Conservation (phyloP, 2,888 invertebrate genomes). For the Folsomia manolachei region DNA sequence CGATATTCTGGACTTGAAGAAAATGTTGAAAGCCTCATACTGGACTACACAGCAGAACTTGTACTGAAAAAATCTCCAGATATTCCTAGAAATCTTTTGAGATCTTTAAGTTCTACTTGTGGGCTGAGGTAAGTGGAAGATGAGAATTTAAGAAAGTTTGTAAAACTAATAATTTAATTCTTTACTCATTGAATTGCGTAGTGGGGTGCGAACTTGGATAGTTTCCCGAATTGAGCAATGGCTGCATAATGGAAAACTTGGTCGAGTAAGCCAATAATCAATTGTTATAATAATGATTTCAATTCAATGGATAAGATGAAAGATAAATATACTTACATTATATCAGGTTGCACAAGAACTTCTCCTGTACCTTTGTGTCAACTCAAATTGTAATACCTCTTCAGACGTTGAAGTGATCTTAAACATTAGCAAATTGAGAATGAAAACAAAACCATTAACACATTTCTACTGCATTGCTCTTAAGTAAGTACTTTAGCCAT, state of each 20-base stretch:
- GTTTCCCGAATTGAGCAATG: slow-evolving; percentile 43
- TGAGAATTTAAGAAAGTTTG: too few species aligned
- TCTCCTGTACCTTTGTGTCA: slow-evolving; percentile 83
- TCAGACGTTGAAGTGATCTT: slow-evolving; percentile 76
- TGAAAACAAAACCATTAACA: slow-evolving; percentile 90
- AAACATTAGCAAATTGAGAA: slow-evolving; percentile 79
- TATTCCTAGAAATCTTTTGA: slow-evolving; percentile 42
- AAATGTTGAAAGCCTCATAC: slow-evolving; percentile 33
- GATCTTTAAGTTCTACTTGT: slow-evolving; percentile 36
- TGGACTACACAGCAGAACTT: slow-evolving; percentile 38
- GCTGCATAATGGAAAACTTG: slow-evolving; percentile 77
- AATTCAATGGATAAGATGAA: too few species aligned
- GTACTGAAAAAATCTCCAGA: slow-evolving; percentile 46
- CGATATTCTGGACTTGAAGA: slow-evolving; percentile 28
- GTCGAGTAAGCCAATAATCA: too few species aligned
- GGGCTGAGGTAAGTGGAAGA: too few species aligned
- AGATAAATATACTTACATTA: too few species aligned
- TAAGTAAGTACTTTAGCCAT: slow-evolving; percentile 55
- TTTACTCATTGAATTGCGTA: too few species aligned
- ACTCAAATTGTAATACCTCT: slow-evolving; percentile 65
- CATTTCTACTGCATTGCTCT: slow-evolving; percentile 84
- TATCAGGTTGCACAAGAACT: slow-evolving; percentile 91
- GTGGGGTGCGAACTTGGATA: slow-evolving; percentile 54
- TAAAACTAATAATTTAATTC: too few species aligned
- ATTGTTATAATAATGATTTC: too few species aligned